Base-by-base conservation (phyloP, 2,888 invertebrate genomes). In the Hetaerina titia region DNA sequence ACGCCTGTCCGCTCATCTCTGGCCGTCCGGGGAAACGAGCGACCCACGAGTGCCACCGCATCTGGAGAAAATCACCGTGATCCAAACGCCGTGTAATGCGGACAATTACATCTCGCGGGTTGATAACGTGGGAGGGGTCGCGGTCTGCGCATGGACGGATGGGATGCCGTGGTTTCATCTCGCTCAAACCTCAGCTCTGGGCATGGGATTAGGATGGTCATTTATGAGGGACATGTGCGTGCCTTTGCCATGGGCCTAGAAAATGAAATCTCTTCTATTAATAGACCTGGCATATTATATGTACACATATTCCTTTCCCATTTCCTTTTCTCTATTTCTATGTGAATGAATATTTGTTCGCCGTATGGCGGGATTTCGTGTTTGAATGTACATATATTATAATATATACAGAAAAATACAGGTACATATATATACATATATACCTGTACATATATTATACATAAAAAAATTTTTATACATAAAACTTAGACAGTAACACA, bases 51-150 rank as follows among this genome's bases (percentile, higher is more conserved):
- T 81, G 81, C 81, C 81, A 81, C 81, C 81, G 81, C 81, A 31
- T 81, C 81, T 22, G 25, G 25, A 25, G 25, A 31, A 31, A 81
- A 81, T 31, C 81, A 31, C 60, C 64, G 19, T 45, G 17, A 45
- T 90, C 19, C 31, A 69, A 64, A 64, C 45, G 90, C 90, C 31
- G 63, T 90, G 63, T 90, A 90, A 90, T 90, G 64, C 64, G 64
- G 64, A 64, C 90, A 90, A 90, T 90, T 90, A 90, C 64, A 64
- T 64, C 90, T 81, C 81, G 25, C 81, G 31, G 81, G 31, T 22
- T 31, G 81, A 81, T 81, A 81, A 31, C 81, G 81, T 81, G 81
- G 81, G 81, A 31, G 81, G 81, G 81, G 31, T 11, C 81, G 31
- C 8, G 25, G 74, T 13, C 9, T 19, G 69, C 25, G 1, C 25